Conservation (phyloP, 2,888 invertebrate genomes). For the Anthophora plumipes region DNA sequence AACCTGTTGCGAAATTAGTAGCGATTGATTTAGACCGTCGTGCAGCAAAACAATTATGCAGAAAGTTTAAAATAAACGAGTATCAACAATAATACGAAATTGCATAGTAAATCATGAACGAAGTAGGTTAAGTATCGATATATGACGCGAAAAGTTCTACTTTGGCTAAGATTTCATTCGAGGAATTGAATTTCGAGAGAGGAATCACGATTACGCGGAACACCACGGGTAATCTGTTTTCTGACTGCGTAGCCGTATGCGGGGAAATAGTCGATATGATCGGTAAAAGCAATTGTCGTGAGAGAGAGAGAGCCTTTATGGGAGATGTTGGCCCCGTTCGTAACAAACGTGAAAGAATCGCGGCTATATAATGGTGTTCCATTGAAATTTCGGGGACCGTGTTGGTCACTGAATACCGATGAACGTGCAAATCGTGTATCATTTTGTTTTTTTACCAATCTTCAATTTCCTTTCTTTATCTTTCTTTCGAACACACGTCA, state of each 20-base stretch:
- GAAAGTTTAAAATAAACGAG: no score
- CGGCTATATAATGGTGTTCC: conserved; percentile 69
- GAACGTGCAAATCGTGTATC: conserved; percentile 67
- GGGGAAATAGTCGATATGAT: conserved; percentile 60
- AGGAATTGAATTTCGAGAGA: neutral
- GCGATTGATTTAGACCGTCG: neutral
- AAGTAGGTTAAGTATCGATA: no score
- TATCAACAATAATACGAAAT: no score
- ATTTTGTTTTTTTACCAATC: conserved; percentile 38
- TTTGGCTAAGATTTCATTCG: no score
- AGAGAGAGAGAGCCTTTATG: conserved; percentile 77
- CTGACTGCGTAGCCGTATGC: conserved; percentile 52
- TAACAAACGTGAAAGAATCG: conserved; percentile 81
- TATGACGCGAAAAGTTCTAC: no score
- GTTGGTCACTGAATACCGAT: conserved; percentile 78
- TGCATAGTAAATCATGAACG: no score
- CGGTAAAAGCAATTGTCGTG: conserved; percentile 64
- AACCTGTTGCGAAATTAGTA: neutral
- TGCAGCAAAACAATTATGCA: no score
- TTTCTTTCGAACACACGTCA: conserved; percentile 4
- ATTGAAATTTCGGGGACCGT: conserved; percentile 80
- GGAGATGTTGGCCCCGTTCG: conserved; percentile 82
- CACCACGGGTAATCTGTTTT: conserved; percentile 40
- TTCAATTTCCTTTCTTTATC: conserved; percentile 21
- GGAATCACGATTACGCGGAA: conserved; percentile 4